These are phyloP conservation scores for Chelonoidis abingdonii DNA, from an alignment of 2,113 vertebrate genomes.

Conservation along the genomic window DNA sequence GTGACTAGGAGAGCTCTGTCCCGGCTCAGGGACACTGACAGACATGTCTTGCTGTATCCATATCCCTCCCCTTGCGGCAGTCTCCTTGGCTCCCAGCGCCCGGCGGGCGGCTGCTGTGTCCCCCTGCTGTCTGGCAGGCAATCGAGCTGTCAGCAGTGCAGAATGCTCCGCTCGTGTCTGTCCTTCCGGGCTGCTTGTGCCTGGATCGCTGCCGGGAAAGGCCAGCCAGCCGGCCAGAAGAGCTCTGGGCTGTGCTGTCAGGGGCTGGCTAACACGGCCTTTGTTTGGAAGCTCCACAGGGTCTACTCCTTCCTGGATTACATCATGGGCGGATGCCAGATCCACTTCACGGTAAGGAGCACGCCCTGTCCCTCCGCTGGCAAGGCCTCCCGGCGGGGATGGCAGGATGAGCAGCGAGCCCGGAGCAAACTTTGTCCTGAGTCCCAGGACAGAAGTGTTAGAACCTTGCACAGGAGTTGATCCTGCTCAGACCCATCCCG, in stretches of 20 bases:
- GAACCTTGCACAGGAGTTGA: too few relatives aligned
- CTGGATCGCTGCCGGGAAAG: not conserved
- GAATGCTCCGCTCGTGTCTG: too few relatives aligned
- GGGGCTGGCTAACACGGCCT: not conserved
- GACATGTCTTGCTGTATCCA: not conserved
- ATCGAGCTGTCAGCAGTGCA: not conserved
- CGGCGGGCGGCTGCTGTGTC: not conserved
- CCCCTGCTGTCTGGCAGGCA: not conserved
- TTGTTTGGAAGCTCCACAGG: constrained; percentile 88
- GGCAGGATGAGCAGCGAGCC: not conserved
- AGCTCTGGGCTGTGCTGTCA: accelerated
- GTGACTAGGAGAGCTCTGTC: not conserved
- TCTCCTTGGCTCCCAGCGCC: not conserved
- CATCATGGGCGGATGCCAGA: constrained; percentile 98
- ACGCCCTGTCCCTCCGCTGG: not conserved
- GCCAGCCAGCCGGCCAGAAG: not conserved
- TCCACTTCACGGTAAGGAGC: constrained; percentile 94
- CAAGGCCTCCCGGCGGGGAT: accelerated
- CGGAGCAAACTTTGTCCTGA: not conserved
- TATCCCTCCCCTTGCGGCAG: not conserved
- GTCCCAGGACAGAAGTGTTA: not conserved
- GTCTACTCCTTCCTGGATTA: constrained; percentile 97
- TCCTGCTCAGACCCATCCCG: not conserved
- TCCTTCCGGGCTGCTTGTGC: not conserved
- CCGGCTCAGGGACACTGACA: not conserved